Base-by-base conservation (phyloP, 2,797 vertebrate species). In the Thalassophryne amazonica region DNA sequence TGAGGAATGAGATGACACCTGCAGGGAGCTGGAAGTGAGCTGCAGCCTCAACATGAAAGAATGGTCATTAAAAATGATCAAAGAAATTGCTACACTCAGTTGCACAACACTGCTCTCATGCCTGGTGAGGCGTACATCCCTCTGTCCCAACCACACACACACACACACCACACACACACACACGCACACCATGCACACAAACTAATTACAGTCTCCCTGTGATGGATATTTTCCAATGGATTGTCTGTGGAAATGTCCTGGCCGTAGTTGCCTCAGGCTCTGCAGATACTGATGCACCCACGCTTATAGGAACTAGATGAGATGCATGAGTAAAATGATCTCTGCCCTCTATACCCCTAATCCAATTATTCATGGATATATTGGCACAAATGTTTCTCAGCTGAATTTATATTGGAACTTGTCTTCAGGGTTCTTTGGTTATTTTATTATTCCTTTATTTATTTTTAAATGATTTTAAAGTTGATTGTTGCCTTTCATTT, bases 81-180 rank as follows among this genome's bases (percentile, higher is more conserved):
- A 92, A 91, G 76, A 84, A 89, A 90, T 91, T 82, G 88, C 86
- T 86, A 84, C 86, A 88, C 78, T 86, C 66, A 49, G 77, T 83
- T 75, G 84, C 86, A 89, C 76, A 87, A 88, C 81, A 70, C 73
- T 72, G 69, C 83, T 85, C 81, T 83, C 75, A 72, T 41, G 72
- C 82, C 81, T 78, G 68, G 76, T 83, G 85, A 80, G 73, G 83
- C 86, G 81, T 80, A 69, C 78, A 83, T 85, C 70, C 61, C 53
- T 57, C 36, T 84, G 66, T 76, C 65, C 60, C 47, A 45, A 46
- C n/a, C 69, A 61, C 17, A 33, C 63, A 66, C 70, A 42, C 17
- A 19, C 52, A 47, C 55, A 39, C 7, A 11, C 28, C 40, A 43
- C n/a, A n/a, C 69, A 61, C 17, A 33, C 63, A 66, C 70, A 42